phyloP scores from a whole-genome alignment of 2,113 vertebrate species.

The Budorcas taxicolor region DNA sequence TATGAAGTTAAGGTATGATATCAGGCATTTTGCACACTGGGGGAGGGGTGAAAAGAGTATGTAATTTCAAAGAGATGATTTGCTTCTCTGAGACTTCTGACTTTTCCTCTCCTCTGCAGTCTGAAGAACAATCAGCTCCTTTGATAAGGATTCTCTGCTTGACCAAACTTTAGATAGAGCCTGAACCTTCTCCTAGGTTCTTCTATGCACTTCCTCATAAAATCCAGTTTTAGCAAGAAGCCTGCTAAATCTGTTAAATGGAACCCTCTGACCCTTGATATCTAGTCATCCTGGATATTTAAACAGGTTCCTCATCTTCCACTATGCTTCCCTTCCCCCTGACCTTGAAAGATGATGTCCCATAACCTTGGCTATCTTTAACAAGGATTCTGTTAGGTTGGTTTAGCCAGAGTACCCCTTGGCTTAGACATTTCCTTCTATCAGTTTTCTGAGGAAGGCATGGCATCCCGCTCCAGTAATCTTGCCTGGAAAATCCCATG shows the following conservation, averaged over 20 bases:
- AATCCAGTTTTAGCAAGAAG: neutral
- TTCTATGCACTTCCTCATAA: neutral
- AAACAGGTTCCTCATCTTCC: neutral
- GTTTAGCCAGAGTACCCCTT: neutral
- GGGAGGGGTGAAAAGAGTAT: fast-evolving
- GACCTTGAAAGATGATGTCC: neutral
- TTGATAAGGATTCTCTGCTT: neutral
- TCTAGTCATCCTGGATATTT: neutral
- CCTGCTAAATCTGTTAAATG: neutral
- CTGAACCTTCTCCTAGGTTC: neutral
- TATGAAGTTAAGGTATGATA: neutral
- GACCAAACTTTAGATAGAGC: neutral
- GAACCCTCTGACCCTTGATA: neutral
- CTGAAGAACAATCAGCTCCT: neutral
- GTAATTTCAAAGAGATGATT: neutral
- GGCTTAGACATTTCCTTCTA: neutral
- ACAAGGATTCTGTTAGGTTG: neutral
- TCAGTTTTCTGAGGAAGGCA: neutral
- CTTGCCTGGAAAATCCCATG: neutral
- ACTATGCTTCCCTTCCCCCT: neutral
- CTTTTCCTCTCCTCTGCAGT: neutral
- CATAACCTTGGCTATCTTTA: neutral
- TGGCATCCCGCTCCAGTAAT: neutral
- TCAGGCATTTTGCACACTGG: neutral
- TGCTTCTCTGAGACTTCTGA: neutral